Evolutionary conservation across 2,888 invertebrate genomes (phyloP).

Genomic region (Phorcus lineatus): DNA sequence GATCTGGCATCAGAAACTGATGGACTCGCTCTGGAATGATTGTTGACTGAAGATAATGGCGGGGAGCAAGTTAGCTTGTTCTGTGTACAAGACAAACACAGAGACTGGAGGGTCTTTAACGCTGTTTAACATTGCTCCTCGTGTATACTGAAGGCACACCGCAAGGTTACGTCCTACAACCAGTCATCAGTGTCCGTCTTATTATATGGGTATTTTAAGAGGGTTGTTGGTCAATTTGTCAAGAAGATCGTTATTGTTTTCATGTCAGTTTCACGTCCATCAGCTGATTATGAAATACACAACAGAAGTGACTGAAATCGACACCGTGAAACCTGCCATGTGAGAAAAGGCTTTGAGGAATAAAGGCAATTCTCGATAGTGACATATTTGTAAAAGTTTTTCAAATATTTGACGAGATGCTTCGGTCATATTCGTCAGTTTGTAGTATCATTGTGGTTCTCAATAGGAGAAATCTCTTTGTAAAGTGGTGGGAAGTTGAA

Average conservation of each 20-base stretch:
- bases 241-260: not conserved
- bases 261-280: not conserved
- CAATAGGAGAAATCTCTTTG: too few relatives aligned
- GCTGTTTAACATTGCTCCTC: not conserved
- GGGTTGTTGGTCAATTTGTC: not conserved
- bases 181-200: not conserved
- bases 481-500: too few relatives aligned
- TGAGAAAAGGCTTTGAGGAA: not conserved
- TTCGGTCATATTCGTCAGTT: too few relatives aligned
- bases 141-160: not conserved
- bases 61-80: not conserved
- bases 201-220: not conserved
- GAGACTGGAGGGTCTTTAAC: not conserved
- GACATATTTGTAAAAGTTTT: not conserved
- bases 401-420: not conserved
- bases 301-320: not conserved
- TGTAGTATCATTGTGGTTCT: too few relatives aligned
- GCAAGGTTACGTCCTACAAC: conserved; percentile 15
- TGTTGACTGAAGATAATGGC: conserved; percentile 22
- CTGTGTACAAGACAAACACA: not conserved
- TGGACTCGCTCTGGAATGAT: not conserved
- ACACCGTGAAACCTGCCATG: not conserved
- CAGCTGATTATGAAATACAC: not conserved
- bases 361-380: not conserved
- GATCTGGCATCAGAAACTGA: not conserved